A percentile compares a stretch with the other conserved stretches of the same genome.
Evolutionary conservation across 2,113 vertebrate species (phyloP).

Genomic region (Leptocoma aspasia): DNA sequence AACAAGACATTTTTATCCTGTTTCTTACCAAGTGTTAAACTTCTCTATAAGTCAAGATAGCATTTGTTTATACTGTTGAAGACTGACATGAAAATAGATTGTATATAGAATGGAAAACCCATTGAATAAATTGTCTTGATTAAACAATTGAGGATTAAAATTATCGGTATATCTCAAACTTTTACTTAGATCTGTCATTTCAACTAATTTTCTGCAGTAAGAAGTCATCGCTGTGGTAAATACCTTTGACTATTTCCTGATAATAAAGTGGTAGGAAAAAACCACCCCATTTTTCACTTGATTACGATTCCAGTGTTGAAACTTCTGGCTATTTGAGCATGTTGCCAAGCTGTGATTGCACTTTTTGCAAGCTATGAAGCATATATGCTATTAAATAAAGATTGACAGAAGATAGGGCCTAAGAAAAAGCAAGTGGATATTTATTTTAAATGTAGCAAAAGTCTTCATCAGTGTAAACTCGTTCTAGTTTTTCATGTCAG

Average conservation of each 20-base stretch:
- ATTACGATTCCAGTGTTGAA: background rate
- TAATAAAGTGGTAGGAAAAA: background rate
- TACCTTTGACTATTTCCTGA: background rate
- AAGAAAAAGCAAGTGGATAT: background rate
- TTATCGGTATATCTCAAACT: background rate
- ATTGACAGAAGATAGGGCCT: background rate
- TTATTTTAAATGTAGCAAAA: background rate
- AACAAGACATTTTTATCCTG: background rate
- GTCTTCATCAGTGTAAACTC: background rate
- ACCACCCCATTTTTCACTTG: background rate
- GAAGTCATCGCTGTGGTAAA: background rate
- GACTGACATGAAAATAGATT: background rate
- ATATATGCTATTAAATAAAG: background rate
- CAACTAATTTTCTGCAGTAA: background rate
- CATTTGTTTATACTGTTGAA: background rate
- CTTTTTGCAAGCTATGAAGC: background rate
- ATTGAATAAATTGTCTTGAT: background rate
- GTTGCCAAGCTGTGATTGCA: background rate
- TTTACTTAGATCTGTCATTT: background rate
- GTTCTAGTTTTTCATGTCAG: constrained; percentile 40
- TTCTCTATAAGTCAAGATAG: background rate
- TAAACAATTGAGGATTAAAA: background rate
- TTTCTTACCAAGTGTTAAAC: background rate
- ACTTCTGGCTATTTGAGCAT: background rate
- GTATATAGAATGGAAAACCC: background rate